Conservation (phyloP, 2,797 vertebrate species). For the Pipistrellus kuhlii region DNA sequence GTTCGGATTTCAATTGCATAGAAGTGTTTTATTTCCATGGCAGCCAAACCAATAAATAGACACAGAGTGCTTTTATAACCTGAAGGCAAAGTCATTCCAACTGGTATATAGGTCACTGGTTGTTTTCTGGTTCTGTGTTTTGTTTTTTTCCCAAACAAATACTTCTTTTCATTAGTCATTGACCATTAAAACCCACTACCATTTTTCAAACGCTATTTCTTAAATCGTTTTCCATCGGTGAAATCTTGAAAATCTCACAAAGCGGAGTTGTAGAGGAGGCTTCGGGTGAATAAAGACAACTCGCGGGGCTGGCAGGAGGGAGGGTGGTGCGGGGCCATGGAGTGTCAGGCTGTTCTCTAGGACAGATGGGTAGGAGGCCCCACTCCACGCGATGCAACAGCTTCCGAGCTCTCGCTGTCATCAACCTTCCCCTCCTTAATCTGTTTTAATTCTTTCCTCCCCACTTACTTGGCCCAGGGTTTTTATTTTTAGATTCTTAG, state of each 20-base stretch:
- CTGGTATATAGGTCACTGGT: constrained; percentile 52
- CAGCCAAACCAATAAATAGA: constrained; percentile 60
- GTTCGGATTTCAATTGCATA: constrained; percentile 51
- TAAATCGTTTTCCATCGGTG: constrained; percentile 69
- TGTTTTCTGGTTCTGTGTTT: constrained; percentile 56
- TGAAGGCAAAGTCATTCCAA: constrained; percentile 69
- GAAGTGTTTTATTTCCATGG: constrained; percentile 60
- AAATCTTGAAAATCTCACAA: constrained; percentile 65
- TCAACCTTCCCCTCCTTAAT: constrained; percentile 46
- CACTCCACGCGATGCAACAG: not conserved
- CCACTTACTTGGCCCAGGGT: not conserved
- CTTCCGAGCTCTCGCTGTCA: not conserved
- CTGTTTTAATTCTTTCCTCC: constrained; percentile 43
- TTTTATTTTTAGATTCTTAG: constrained; percentile 55
- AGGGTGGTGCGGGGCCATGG: accelerated
- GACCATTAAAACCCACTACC: not conserved
- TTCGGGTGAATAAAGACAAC: not conserved
- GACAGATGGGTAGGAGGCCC: not conserved
- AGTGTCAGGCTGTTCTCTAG: not conserved
- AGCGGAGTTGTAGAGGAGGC: not conserved
- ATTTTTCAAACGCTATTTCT: constrained; percentile 33
- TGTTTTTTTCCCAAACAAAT: not conserved
- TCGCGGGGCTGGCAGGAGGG: not conserved
- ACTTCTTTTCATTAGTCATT: constrained; percentile 38
- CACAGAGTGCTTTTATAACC: constrained; percentile 67